Evolutionary conservation across 2,888 invertebrate genomes (phyloP).

Genomic region (Apodemia zela): DNA sequence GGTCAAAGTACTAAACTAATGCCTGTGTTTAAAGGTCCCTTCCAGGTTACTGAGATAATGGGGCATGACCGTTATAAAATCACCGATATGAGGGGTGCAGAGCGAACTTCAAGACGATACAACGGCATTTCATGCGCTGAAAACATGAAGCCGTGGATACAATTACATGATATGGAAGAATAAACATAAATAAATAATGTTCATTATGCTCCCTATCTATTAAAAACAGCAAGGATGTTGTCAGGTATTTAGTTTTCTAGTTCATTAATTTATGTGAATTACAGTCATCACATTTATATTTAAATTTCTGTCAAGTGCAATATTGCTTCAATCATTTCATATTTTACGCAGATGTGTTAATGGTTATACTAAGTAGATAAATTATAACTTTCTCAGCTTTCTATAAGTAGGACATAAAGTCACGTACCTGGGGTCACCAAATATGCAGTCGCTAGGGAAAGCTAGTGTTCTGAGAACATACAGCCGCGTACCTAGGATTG

Average conservation of each 20-base stretch:
- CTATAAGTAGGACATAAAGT: too few species aligned
- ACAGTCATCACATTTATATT: too few species aligned
- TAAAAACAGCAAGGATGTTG: neutral
- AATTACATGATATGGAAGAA: constrained; percentile 1
- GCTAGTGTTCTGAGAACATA: too few species aligned
- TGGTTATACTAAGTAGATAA: too few species aligned
- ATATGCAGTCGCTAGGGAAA: too few species aligned
- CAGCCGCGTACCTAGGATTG: too few species aligned
- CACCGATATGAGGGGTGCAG: neutral
- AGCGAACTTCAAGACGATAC: neutral
- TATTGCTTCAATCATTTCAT: neutral
- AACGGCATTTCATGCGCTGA: neutral
- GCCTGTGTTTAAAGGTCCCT: neutral
- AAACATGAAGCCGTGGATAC: neutral
- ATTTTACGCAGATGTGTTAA: too few species aligned
- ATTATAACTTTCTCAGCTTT: too few species aligned
- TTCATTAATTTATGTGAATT: too few species aligned
- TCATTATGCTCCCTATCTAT: too few species aligned
- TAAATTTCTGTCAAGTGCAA: neutral
- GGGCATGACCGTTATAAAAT: constrained; percentile 16
- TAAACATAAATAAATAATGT: too few species aligned
- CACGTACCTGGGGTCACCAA: too few species aligned
- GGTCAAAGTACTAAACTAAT: constrained; percentile 8
- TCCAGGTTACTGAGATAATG: neutral
- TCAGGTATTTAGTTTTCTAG: neutral